Conservation (phyloP, 2,113 vertebrate species). For the Danio rerio region DNA sequence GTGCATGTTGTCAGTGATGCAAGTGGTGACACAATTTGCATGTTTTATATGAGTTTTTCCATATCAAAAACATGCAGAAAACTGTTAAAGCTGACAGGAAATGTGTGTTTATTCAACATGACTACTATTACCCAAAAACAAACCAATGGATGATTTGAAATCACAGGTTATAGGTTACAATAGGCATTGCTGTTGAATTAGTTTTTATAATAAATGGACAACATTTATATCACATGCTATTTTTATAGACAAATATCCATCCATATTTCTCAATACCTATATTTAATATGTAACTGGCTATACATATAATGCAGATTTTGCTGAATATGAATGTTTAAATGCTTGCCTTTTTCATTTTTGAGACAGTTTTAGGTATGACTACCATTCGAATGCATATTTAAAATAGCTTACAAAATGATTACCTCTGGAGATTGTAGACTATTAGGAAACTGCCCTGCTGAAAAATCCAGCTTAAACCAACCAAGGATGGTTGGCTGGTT, state of each 20-base stretch:
- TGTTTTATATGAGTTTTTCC: not conserved
- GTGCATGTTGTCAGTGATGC: not conserved
- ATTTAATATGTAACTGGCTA: not conserved
- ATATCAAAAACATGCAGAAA: conserved; percentile 2
- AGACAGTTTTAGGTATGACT: not conserved
- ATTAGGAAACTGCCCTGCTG: not conserved
- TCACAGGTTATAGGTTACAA: too few relatives aligned
- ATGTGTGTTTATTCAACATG: not conserved
- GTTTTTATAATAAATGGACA: too few relatives aligned
- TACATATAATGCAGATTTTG: not conserved
- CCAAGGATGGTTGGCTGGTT: too few relatives aligned
- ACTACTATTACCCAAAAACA: not conserved
- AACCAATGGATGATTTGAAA: too few relatives aligned
- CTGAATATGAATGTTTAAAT: not conserved
- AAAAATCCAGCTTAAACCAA: too few relatives aligned
- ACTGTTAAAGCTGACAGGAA: conserved; percentile 5
- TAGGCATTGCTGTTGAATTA: too few relatives aligned
- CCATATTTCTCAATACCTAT: not conserved
- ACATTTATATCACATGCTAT: not conserved
- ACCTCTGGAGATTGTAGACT: not conserved
- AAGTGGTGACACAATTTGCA: not conserved
- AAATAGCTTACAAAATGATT: not conserved
- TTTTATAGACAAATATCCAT: not conserved
- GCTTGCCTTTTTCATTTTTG: not conserved
- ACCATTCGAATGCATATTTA: not conserved